These are phyloP conservation scores for Chionoecetes opilio DNA, from an alignment of 1,140 invertebrate genomes.

Conservation along the genomic window DNA sequence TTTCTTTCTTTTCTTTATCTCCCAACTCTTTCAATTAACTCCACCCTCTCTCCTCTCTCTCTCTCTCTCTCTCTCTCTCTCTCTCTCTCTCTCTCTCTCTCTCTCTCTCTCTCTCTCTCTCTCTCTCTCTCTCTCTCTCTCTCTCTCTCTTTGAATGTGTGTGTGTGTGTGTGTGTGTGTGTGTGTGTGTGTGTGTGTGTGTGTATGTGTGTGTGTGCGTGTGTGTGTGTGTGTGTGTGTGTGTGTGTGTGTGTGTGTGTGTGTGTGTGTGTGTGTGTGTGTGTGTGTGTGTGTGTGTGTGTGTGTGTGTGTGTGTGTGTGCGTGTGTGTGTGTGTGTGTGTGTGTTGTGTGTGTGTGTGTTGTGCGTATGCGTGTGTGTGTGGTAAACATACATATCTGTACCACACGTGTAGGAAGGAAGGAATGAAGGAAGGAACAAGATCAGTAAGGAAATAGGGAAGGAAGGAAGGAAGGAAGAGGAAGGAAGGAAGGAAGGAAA, in stretches of 20 bases:
- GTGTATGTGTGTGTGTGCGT: too few relatives aligned
- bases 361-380: background rate
- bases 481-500: too few relatives aligned
- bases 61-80: background rate
- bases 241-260: too few relatives aligned
- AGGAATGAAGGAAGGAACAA: too few relatives aligned
- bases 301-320: background rate
- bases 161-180: background rate
- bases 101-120: background rate
- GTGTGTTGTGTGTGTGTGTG: background rate
- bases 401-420: background rate
- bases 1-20: background rate
- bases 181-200: too few relatives aligned
- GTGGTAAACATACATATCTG: too few relatives aligned
- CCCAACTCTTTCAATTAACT: background rate
- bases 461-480: too few relatives aligned
- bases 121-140: background rate
- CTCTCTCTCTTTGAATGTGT: background rate
- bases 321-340: background rate
- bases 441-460: too few relatives aligned
- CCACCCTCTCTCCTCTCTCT: background rate
- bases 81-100: background rate
- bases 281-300: background rate
- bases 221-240: too few relatives aligned
- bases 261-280: too few relatives aligned